Evolutionary conservation across 2,797 vertebrate genomes (phyloP), one percentile per base, ranked within the genome.

Genomic region (Sparus aurata): DNA sequence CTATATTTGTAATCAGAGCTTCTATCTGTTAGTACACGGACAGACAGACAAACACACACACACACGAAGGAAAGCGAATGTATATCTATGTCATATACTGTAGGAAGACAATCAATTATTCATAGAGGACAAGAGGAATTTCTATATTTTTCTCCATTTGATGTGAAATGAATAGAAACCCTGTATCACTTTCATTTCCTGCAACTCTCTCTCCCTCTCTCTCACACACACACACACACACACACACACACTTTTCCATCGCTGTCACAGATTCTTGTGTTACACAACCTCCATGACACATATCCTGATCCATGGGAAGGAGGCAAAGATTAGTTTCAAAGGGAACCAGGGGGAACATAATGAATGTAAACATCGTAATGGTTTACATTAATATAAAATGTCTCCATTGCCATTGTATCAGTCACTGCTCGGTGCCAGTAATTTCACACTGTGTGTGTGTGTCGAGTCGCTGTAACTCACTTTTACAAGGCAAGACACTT

Each of bases 61-160:
- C 57, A 61, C 64, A 84, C 58, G 30, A 46, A 73, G 73, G 23
- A 75, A 69, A 53, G 41, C 12, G 34, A 66, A 83, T 18, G 2
- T 90, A 89, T 86, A 90, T 90, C 83, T 68, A 84, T 91, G 79
- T 82, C 91, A 84, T 85, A 85, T 80, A 80, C 74, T 88, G 85
- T 90, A 91, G 88, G 87, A 91, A 77, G 63, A 72, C 47, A 55
- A 92, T 94, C 69, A 92, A 94, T 93, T 93, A 94, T 94, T 94
- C 87, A 94, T 93, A 80, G 62, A 89, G 85, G 80, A 87, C 76
- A 83, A 82, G 27, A 80, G 38, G 65, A 74, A 67, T 80, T 80
- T 91, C 77, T 89, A 85, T 87, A 85, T 86, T 87, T 86, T 85
- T 79, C 76, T 57, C 77, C 60, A 84, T 79, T 77, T 78, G 79